Evolutionary conservation across 2,797 vertebrate species (phyloP).

Genomic region (Xenopus petersii): DNA sequence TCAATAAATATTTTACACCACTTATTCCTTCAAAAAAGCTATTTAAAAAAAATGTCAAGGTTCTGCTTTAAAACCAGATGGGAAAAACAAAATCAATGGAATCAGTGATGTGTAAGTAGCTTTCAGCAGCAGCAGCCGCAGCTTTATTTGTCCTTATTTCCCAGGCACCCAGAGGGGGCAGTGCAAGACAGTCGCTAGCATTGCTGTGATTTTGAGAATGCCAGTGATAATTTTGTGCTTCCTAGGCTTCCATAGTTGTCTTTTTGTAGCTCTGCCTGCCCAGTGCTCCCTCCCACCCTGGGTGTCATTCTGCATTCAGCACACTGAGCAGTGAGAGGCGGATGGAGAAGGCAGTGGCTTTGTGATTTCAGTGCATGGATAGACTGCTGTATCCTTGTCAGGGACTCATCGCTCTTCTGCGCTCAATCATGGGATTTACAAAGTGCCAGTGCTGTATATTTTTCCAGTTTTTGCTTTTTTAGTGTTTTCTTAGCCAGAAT

Average conservation of each 20-base stretch:
- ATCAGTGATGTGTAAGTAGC: too few relatives aligned
- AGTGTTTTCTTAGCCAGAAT: not conserved
- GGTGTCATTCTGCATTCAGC: constrained; percentile 46
- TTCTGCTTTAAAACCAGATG: too few relatives aligned
- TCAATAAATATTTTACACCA: too few relatives aligned
- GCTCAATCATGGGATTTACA: constrained; percentile 25
- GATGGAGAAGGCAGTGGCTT: constrained; percentile 33
- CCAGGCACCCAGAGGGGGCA: too few relatives aligned
- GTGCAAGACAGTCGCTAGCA: too few relatives aligned
- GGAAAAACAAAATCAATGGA: too few relatives aligned
- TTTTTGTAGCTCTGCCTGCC: constrained; percentile 31
- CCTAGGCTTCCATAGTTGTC: constrained; percentile 37
- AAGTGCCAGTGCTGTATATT: constrained; percentile 19
- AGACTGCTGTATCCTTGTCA: constrained; percentile 30
- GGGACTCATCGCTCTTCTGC: constrained; percentile 5
- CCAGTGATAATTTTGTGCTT: constrained; percentile 28
- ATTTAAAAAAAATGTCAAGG: too few relatives aligned
- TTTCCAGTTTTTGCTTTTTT: not conserved
- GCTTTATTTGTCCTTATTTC: too few relatives aligned
- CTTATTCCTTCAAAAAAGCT: too few relatives aligned
- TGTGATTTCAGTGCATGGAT: constrained; percentile 39
- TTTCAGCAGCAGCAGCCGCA: too few relatives aligned
- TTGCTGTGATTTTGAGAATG: constrained; percentile 32
- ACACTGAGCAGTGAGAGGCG: constrained; percentile 34
- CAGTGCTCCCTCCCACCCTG: constrained; percentile 28